Evolutionary conservation across 1,140 invertebrate species (phyloP), one percentile per base, ranked within the genome.

Genomic region (Globodera rostochiensis): DNA sequence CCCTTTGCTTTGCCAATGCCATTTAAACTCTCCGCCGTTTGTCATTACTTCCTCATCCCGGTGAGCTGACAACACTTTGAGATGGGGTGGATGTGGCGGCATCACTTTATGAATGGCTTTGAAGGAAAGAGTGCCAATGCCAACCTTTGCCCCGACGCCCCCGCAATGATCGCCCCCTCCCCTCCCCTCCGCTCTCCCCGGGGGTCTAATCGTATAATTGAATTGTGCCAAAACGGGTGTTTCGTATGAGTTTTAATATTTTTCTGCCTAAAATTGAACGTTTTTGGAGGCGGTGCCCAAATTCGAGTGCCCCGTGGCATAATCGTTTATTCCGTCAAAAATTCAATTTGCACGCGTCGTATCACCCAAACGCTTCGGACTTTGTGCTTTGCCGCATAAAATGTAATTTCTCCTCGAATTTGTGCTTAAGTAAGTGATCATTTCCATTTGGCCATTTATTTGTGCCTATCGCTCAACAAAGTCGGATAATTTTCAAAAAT

Each of bases 321-420:
- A 53, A 53, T 53, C 53, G 53, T 53, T 53, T 53, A 53, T 53
- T 6, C 50, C 67, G 67, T n/a, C 9, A 36, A 25, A 71, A 71
- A 71, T 71, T 71, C 69, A 71, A 71, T 71, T 71, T 71, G 57
- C 69, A 36, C 69, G 69, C 69, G 6, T 71, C 69, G 15, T 25
- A 9, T 47, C 69, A 11, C 15, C 69, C 69, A 47, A 47, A 36
- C 6, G 69, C 69, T 53, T 53, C 6, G 50, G 50, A 13, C 50
- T 53, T 53, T 53, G 50, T 53, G 50, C 50, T 53, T 70, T 70
- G 67, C 67, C 67, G n/a, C 60, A 64, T n/a, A 64, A 13, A 36
- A 36, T 36, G 36, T 21, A 13, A 66, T 21, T 66, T 66, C 21
- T 21, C 60, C 60, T 66, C 60, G 60, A 66, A 15, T 13, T 66